phyloP scores from a whole-genome alignment of 2,797 vertebrate species.

The Dendrocincla fuliginosa region DNA sequence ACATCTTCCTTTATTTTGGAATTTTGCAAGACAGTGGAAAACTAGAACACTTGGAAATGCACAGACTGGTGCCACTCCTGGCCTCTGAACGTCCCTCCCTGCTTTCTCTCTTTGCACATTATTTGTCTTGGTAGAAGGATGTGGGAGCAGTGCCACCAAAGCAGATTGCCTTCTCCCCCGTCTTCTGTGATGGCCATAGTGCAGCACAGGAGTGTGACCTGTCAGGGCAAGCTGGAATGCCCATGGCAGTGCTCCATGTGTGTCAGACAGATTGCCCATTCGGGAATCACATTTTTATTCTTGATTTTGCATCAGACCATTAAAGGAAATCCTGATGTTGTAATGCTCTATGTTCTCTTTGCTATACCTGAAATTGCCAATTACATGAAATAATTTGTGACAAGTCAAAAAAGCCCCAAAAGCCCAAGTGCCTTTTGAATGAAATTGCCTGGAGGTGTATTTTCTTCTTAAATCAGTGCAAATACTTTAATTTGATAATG shows the following conservation, averaged over 20 bases:
- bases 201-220: background rate
- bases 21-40: background rate
- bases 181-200: background rate
- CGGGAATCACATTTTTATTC: background rate
- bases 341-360: conserved; percentile 5
- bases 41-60: background rate
- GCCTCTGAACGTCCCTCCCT: background rate
- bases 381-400: background rate
- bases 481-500: background rate
- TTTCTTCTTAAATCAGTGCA: conserved; percentile 11
- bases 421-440: background rate
- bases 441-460: background rate
- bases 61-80: background rate
- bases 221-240: background rate
- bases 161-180: background rate
- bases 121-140: background rate
- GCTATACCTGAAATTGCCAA: background rate
- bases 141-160: background rate
- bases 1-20: background rate
- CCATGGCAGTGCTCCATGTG: background rate
- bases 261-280: background rate
- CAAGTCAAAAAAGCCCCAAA: background rate
- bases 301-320: background rate
- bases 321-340: background rate
- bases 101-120: background rate